Evolutionary conservation across 92 coral and sea anemone species (phyloP).

Genomic region (Galaxea fascicularis): DNA sequence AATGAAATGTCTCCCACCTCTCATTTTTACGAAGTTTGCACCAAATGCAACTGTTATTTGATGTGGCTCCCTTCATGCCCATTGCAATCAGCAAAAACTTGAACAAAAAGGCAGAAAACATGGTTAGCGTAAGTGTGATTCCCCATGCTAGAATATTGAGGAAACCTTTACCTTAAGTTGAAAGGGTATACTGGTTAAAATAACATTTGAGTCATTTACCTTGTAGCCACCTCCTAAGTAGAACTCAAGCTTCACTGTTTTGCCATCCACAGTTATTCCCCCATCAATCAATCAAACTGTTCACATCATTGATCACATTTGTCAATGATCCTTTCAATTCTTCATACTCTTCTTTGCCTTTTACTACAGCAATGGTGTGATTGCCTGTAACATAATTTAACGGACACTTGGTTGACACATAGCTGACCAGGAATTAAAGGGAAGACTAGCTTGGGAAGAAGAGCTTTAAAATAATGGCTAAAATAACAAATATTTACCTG

Average conservation of each 20-base stretch:
- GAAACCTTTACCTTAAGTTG: too few species aligned
- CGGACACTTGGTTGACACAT: too few species aligned
- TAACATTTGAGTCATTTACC: not conserved
- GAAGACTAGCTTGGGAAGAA: too few species aligned
- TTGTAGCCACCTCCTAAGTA: too few species aligned
- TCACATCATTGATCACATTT: constrained; percentile 40
- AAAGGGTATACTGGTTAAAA: too few species aligned
- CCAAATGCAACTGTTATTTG: constrained; percentile 62
- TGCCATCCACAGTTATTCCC: constrained; percentile 18
- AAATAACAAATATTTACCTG: constrained; percentile 4
- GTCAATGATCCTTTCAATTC: constrained; percentile 3
- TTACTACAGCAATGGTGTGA: constrained; percentile 50
- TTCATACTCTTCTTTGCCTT: constrained; percentile 18
- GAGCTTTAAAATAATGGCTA: too few species aligned
- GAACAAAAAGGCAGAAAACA: not conserved
- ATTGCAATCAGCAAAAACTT: constrained; percentile 59
- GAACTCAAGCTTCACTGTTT: constrained; percentile 28
- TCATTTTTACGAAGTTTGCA: too few species aligned
- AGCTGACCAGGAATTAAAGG: too few species aligned
- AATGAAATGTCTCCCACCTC: too few species aligned
- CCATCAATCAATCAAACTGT: constrained; percentile 20
- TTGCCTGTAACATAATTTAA: constrained; percentile 19
- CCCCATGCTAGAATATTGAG: too few species aligned
- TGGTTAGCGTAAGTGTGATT: not conserved
- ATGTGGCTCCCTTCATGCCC: constrained; percentile 63